Base-by-base conservation (phyloP, 2,888 invertebrate genomes). In the Lamellibrachia satsuma region DNA sequence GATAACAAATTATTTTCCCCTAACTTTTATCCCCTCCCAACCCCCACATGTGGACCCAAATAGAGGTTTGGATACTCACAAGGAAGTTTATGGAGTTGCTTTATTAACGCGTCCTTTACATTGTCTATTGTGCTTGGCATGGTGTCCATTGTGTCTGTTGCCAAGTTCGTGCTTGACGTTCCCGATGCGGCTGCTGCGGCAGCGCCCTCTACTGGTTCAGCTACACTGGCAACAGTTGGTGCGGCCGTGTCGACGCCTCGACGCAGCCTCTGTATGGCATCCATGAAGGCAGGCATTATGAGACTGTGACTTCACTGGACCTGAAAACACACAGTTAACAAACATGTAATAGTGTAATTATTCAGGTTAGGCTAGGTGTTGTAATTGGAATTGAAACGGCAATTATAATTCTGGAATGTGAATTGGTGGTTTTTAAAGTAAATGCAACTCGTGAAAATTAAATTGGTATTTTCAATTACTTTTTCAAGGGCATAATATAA, bases 21-120 rank as follows among this genome's bases (percentile, higher is more conserved):
- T 55, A 15, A 39, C 39, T 39, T 39, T 39, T 39, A 39, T 39
- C 39, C 75, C 75, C 75, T 22, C 75, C 75, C 15, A 75, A 3
- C 8, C 55, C 55, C 55, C 55, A 55, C 75, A 15, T 3, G n/a
- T 22, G n/a, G 75, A 75, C 22, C 55, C 55, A 55, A 55, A 22
- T 15, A 75, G 75, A 75, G 75, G 2, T n/a, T 11, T 11, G 75
- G 75, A 22, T 75, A 75, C 75, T 75, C 75, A 75, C 75, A 22
- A 15, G 75, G 75, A 75, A 75, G 75, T 75, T 75, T 75, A n/a
- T 75, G 75, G 75, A 75, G 75, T 75, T 75, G 22, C n/a, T 75
- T 75, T 75, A 75, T 4, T 75, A 75, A 22, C 22, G 22, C 22
- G 3, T 75, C 75, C 15, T 75, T 75, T n/a, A 75, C 22, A 11